Conservation (phyloP, 37 sponge, comb jelly and placozoan genomes). For the Trichoplax adhaerens region DNA sequence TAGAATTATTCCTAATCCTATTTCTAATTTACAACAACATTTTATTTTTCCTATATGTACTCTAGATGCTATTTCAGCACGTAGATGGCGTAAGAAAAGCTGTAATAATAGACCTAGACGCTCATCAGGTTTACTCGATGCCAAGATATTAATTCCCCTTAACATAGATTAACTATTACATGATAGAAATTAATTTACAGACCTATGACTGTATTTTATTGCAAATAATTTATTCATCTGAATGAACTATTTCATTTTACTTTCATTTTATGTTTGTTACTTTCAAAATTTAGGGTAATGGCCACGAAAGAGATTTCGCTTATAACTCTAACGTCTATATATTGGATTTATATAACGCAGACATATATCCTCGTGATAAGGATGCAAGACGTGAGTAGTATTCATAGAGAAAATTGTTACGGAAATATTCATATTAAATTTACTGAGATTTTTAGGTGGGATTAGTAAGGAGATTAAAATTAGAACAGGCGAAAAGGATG, state of each 20-base stretch:
- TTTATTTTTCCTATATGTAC: not conserved
- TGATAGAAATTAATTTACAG: no score
- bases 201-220: no score
- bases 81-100: slow-evolving; percentile 41
- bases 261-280: no score
- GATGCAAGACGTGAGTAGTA: slow-evolving; percentile 29
- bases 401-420: not conserved
- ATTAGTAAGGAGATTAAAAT: not conserved
- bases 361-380: slow-evolving; percentile 65
- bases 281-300: slow-evolving; percentile 41
- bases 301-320: slow-evolving; percentile 76
- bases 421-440: no score
- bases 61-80: slow-evolving; percentile 36
- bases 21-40: no score
- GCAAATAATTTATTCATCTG: no score
- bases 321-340: slow-evolving; percentile 56
- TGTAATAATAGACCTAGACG: slow-evolving; percentile 78
- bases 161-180: no score
- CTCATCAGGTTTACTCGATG: slow-evolving; percentile 38
- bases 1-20: no score
- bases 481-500: slow-evolving; percentile 16
- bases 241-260: no score
- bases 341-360: slow-evolving; percentile 63
- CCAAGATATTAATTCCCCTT: no score
- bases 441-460: no score